phyloP scores from a whole-genome alignment of 2,113 vertebrate genomes.

The Mustela nigripes region DNA sequence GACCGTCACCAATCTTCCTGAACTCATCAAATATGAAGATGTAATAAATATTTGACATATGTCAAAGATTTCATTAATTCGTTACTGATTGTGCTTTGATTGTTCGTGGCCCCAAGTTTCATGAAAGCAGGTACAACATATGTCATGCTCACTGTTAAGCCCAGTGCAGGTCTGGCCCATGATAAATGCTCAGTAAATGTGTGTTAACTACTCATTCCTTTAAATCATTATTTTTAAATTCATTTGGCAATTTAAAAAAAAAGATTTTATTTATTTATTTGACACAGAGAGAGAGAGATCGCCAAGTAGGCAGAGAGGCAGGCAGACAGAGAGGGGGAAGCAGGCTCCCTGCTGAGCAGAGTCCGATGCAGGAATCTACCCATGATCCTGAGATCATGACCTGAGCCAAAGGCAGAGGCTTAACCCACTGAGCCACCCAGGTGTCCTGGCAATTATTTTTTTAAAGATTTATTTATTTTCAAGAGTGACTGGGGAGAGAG shows the following conservation, averaged over 20 bases:
- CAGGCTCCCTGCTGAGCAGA: too few relatives aligned
- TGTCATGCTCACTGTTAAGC: not conserved
- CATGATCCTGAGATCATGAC: too few relatives aligned
- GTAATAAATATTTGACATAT: not conserved
- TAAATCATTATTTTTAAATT: not conserved
- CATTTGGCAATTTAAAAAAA: not conserved
- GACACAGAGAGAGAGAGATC: too few relatives aligned
- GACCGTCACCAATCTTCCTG: not conserved
- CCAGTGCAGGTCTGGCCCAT: not conserved
- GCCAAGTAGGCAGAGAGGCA: too few relatives aligned
- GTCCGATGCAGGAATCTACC: too few relatives aligned
- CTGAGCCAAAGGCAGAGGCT: too few relatives aligned
- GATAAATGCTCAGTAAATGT: not conserved
- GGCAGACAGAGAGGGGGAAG: too few relatives aligned
- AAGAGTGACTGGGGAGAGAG: not conserved
- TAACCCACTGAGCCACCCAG: too few relatives aligned
- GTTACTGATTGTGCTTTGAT: not conserved
- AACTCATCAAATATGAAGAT: not conserved
- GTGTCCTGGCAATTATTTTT: not conserved
- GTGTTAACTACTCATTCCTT: not conserved
- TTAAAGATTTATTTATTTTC: not conserved
- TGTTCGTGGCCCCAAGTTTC: not conserved
- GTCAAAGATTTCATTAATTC: not conserved
- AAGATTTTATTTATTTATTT: not conserved
- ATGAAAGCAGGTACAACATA: not conserved